These are phyloP conservation scores for Melanchra persicariae DNA, from an alignment of 2,888 invertebrate species.

Conservation along the genomic window DNA sequence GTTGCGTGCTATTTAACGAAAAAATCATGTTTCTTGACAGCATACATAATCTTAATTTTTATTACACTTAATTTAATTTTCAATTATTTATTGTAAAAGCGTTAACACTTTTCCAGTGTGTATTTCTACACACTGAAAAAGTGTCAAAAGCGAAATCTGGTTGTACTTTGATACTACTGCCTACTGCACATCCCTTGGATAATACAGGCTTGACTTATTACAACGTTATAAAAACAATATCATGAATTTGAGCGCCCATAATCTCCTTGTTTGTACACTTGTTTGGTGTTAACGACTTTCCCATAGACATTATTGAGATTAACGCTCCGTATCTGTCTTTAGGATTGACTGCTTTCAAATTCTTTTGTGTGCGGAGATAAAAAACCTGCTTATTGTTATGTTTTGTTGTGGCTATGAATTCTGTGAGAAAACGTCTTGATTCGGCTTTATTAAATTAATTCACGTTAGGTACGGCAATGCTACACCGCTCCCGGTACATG, in stretches of 20 bases:
- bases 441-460: not conserved
- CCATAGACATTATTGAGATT: conserved; percentile 43
- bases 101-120: too few species aligned
- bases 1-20: too few species aligned
- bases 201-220: not conserved
- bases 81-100: too few species aligned
- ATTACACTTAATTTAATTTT: too few species aligned
- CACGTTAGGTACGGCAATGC: too few species aligned
- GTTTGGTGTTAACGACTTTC: conserved; percentile 37
- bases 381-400: conserved; percentile 26
- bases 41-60: too few species aligned
- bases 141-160: too few species aligned
- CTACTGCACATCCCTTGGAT: not conserved
- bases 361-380: conserved; percentile 47
- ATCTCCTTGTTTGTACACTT: conserved; percentile 40
- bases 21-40: too few species aligned
- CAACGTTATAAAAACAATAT: conserved; percentile 19
- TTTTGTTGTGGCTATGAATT: not conserved
- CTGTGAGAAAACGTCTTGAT: not conserved
- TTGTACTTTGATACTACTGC: too few species aligned
- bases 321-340: conserved; percentile 36
- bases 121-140: too few species aligned
- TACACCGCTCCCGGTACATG: too few species aligned
- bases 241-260: conserved; percentile 25
- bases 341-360: conserved; percentile 43